Conservation (phyloP, 2,113 vertebrate species). For the Crotalus viridis region DNA sequence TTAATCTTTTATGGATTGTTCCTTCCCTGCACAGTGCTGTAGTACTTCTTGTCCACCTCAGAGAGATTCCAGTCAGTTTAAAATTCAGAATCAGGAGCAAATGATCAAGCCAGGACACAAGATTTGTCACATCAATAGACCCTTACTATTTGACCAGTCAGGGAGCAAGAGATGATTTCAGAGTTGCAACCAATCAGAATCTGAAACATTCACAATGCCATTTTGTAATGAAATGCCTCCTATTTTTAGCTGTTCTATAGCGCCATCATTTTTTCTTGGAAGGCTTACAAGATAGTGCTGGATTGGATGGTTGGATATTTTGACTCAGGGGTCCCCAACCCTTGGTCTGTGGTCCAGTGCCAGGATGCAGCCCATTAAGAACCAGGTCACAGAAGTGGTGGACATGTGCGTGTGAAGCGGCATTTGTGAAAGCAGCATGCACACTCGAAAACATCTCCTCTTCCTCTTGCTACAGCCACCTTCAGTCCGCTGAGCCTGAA, state of each 20-base stretch:
- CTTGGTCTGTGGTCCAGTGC: background rate
- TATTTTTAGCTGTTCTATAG: background rate
- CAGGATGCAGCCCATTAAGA: background rate
- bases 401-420: background rate
- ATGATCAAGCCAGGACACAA: background rate
- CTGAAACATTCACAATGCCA: background rate
- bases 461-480: rapidly evolving
- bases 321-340: background rate
- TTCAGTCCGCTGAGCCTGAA: background rate
- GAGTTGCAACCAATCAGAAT: background rate
- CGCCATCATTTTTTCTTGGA: background rate
- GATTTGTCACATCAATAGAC: background rate
- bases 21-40: background rate
- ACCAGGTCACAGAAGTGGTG: background rate
- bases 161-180: background rate
- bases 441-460: background rate
- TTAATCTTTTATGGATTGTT: background rate
- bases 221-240: background rate
- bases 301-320: background rate
- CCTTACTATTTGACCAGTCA: background rate
- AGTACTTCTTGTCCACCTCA: background rate
- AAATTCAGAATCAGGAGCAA: background rate
- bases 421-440: background rate
- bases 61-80: background rate
- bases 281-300: background rate